phyloP scores from a whole-genome alignment of 2,113 vertebrate species.

The Calcarius ornatus region DNA sequence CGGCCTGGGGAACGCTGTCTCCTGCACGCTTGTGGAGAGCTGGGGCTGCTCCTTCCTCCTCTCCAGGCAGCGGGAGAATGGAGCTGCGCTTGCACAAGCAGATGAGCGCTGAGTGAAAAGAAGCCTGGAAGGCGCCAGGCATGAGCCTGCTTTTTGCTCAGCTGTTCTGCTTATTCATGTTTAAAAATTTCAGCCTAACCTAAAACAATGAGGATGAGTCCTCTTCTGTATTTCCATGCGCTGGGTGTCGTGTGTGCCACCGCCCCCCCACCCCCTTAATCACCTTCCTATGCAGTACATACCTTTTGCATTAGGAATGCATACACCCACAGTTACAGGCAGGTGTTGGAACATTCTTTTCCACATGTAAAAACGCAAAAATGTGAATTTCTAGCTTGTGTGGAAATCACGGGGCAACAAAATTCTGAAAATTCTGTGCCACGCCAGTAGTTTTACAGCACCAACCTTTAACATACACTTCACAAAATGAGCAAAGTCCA shows the following conservation, averaged over 20 bases:
- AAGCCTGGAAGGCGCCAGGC: not conserved
- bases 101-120: not conserved
- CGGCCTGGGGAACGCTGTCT: slow-evolving; percentile 55
- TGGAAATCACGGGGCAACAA: not conserved
- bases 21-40: slow-evolving; percentile 10
- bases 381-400: not conserved
- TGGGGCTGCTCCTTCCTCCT: slow-evolving; percentile 53
- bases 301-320: slow-evolving; percentile 21
- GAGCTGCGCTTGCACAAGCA: slow-evolving; percentile 45
- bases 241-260: not conserved
- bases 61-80: slow-evolving; percentile 36
- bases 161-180: not conserved
- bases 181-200: not conserved
- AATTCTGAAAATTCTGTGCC: not conserved
- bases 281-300: not conserved
- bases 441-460: not conserved
- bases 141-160: not conserved
- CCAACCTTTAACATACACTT: not conserved
- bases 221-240: not conserved
- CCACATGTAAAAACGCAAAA: not conserved
- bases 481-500: not conserved
- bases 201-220: not conserved
- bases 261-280: not conserved
- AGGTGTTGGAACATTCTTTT: not conserved
- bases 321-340: not conserved